Conservation (phyloP, 2,797 vertebrate species). For the Scomberomorus guttatus region DNA sequence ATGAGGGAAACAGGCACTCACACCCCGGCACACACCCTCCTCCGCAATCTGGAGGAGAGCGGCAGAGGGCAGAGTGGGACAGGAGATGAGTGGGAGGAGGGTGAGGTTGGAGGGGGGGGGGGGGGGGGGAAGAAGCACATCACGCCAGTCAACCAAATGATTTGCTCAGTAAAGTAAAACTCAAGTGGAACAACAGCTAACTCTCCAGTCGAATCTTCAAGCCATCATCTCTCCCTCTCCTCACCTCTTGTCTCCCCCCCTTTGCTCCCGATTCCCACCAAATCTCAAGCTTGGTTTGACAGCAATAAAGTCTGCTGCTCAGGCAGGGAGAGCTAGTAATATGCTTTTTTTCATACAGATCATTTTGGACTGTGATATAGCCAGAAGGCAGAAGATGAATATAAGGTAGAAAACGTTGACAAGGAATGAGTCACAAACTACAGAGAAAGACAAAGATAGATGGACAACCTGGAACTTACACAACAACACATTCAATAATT, state of each 20-base stretch:
- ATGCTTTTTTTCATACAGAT: slow-evolving; percentile 71
- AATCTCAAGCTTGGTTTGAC: slow-evolving; percentile 83
- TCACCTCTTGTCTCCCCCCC: slow-evolving; percentile 29
- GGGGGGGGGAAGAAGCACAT: slow-evolving; percentile 16
- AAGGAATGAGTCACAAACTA: slow-evolving; percentile 58
- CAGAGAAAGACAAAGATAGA: slow-evolving; percentile 46
- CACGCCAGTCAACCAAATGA: slow-evolving; percentile 80
- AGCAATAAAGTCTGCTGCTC: slow-evolving; percentile 78
- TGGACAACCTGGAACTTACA: slow-evolving; percentile 32
- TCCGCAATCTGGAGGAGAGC: slow-evolving; percentile 40
- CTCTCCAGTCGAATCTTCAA: slow-evolving; percentile 60
- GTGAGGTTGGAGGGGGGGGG: slow-evolving; percentile 2
- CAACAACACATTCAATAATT: slow-evolving; percentile 43
- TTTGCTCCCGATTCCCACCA: slow-evolving; percentile 73
- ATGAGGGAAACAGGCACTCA: slow-evolving; percentile 29
- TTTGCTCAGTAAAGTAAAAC: slow-evolving; percentile 81
- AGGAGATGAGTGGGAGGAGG: slow-evolving; percentile 57
- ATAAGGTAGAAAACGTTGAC: slow-evolving; percentile 55
- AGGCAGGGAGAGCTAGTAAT: slow-evolving; percentile 73
- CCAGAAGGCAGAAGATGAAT: slow-evolving; percentile 74
- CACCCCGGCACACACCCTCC: neutral
- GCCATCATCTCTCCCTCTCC: slow-evolving; percentile 56
- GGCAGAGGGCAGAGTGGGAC: slow-evolving; percentile 57
- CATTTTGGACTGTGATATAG: slow-evolving; percentile 65
- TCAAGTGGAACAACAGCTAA: slow-evolving; percentile 78